These are phyloP conservation scores for Trichonephila inaurata DNA, from an alignment of 1,140 invertebrate species.

Conservation along the genomic window DNA sequence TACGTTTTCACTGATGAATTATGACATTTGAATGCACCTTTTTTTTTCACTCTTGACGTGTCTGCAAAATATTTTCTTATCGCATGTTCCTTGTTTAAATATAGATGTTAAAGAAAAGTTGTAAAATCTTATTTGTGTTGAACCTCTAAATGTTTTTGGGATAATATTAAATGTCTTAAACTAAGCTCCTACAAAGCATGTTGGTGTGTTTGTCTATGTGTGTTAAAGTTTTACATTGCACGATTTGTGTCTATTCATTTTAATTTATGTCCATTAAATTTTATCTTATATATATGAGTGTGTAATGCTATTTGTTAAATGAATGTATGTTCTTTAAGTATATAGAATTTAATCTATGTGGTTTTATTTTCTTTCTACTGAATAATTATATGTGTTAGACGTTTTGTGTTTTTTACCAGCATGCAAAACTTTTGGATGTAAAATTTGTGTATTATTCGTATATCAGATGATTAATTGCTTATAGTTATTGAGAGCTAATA, in stretches of 20 bases:
- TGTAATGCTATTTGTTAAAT: background rate
- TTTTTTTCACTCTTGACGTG: background rate
- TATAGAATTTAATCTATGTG: background rate
- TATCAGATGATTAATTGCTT: too few relatives aligned
- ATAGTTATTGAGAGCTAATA: too few relatives aligned
- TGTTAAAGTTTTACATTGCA: background rate
- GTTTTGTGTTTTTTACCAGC: background rate
- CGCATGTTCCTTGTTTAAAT: background rate
- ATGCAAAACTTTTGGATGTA: background rate
- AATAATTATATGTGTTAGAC: background rate
- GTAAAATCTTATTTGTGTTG: background rate
- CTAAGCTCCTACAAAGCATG: background rate
- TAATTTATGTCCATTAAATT: background rate
- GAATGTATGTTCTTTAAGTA: background rate
- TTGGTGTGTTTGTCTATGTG: background rate
- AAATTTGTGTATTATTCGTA: too few relatives aligned
- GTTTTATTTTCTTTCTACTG: too few relatives aligned
- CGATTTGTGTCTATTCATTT: background rate
- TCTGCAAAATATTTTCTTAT: background rate
- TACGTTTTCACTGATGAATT: slow-evolving; percentile 4
- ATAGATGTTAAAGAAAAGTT: background rate
- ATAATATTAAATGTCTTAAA: background rate
- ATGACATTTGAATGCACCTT: slow-evolving; percentile 20
- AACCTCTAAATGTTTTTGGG: background rate
- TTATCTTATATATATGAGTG: background rate